A percentile compares a stretch with the other conserved stretches of the same genome.
Conservation (phyloP, 2,888 invertebrate species). For the Xylophagus ater region DNA sequence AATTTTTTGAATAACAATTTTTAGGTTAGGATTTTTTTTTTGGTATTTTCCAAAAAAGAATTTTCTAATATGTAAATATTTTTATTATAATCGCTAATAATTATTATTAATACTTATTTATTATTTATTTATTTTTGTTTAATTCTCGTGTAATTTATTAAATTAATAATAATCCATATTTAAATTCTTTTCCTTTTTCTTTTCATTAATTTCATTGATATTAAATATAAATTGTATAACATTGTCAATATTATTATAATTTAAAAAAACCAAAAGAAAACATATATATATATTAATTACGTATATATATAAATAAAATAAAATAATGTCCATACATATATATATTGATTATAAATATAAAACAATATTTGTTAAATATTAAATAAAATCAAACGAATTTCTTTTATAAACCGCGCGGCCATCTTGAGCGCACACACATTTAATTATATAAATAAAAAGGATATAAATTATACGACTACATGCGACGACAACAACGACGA, state of each 20-base stretch:
- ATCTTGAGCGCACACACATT: constrained; percentile 21
- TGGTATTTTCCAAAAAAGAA: too few species aligned
- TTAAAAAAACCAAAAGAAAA: too few species aligned
- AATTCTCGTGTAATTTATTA: not conserved
- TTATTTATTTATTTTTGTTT: not conserved
- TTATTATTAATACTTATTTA: too few species aligned
- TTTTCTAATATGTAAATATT: too few species aligned
- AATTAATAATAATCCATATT: constrained; percentile 1
- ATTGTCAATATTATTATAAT: not conserved
- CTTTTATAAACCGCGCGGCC: constrained; percentile 20
- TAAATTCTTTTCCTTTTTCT: constrained; percentile 5
- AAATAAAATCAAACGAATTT: constrained; percentile 10
- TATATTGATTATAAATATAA: too few species aligned
- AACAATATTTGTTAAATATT: too few species aligned
- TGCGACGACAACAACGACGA: not conserved
- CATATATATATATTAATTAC: too few species aligned
- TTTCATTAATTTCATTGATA: constrained; percentile 1
- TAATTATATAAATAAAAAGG: constrained; percentile 6
- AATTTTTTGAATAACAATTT: not conserved
- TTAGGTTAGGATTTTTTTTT: not conserved
- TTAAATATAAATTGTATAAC: not conserved
- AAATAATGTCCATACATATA: too few species aligned
- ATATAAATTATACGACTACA: not conserved
- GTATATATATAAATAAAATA: too few species aligned
- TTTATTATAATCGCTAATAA: too few species aligned